phyloP scores from a whole-genome alignment of 2,888 invertebrate species.

The Andrena chrysosceles region DNA sequence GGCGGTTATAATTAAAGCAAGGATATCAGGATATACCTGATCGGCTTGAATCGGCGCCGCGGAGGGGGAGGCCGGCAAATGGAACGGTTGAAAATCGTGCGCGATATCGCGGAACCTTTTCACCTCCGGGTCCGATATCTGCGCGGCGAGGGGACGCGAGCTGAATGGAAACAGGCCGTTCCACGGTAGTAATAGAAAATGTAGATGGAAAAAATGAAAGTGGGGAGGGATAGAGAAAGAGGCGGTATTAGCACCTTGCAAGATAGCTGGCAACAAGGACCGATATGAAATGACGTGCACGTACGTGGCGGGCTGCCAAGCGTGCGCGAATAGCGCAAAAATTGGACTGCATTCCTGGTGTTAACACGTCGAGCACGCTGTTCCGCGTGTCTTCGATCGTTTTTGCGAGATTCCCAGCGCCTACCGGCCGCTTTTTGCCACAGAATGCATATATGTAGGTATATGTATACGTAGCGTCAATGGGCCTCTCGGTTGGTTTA shows the following conservation, averaged over 20 bases:
- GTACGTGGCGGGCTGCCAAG: constrained; percentile 65
- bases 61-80: background rate
- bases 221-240: constrained; percentile 8
- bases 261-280: constrained; percentile 63
- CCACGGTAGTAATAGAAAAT: constrained; percentile 11
- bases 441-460: background rate
- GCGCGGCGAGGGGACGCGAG: background rate
- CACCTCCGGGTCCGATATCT: constrained; percentile 42
- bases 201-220: constrained; percentile 2
- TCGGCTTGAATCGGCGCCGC: background rate
- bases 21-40: constrained; percentile 1
- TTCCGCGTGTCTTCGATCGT: constrained; percentile 69
- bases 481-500: constrained; percentile 57
- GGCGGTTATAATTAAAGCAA: background rate
- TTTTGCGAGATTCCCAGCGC: constrained; percentile 64
- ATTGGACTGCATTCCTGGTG: constrained; percentile 74
- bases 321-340: constrained; percentile 65
- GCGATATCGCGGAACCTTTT: constrained; percentile 45
- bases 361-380: constrained; percentile 66
- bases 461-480: constrained; percentile 17
- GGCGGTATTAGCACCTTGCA: constrained; percentile 52
- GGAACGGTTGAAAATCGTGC: background rate
- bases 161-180: constrained; percentile 26
- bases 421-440: constrained; percentile 53
- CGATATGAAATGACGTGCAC: constrained; percentile 64